Base-by-base conservation (phyloP, 2,113 vertebrate species). In the Scomber scombrus region DNA sequence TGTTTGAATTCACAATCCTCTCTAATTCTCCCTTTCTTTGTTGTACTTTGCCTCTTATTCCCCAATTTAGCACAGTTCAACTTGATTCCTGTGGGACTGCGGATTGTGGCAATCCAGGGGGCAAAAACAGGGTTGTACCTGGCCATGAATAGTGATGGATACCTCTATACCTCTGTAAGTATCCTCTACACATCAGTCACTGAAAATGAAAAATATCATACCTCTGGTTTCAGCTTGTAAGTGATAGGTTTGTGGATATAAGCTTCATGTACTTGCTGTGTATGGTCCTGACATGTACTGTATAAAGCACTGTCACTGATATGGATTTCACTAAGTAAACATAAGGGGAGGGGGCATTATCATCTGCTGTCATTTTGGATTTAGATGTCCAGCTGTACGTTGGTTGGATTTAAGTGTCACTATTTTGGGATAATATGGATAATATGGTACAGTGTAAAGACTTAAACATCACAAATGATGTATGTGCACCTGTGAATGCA, bases 81-180 rank as follows among this genome's bases (percentile, higher is more conserved):
- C 95, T 96, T 99, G 95, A 99, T 99, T 93, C 98, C 98, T 57
- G 98, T 99, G 95, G 98, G 98, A 86, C 94, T 99, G 93, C 95
- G 97, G 93, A 98, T 99, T 89, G 98, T 99, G 93, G 97, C 98
- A 46, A 99, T 99, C 93, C 97, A 99, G 94, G 97, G 98, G 62
- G 96, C 97, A 86, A 97, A 99, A 92, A 97, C 97, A 70, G 98
- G 98, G 84, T 82, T 99, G 21, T 99, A 99, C 81, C 93, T 99
- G 78, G 98, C 97, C 80, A 99, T 99, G 98, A 99, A 98, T 90
- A 97, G 97, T 3, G 98, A 99, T 91, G 97, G 98, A 87, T 98
- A 97, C 91, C 95, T 99, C 70, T 99, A 99, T 83, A 96, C 95
- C 67, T 95, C 95, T 52, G 95, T 95, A 86, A 93, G 95, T 93